phyloP scores from a whole-genome alignment of 2,888 invertebrate species.

The Euzophera pinguis region DNA sequence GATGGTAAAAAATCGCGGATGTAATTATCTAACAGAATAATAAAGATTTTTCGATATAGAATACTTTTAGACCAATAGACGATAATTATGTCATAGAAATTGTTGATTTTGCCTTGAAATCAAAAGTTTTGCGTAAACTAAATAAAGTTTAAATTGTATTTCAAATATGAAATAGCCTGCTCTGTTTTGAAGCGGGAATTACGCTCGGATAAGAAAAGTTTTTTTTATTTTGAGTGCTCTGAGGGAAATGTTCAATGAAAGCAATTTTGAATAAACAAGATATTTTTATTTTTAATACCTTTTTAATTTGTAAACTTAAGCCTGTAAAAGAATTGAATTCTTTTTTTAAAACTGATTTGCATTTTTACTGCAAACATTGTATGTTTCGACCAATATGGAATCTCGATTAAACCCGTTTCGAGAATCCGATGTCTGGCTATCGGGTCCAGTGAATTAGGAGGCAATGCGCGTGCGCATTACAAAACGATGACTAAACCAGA shows the following conservation, averaged over 20 bases:
- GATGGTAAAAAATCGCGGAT: slow-evolving; percentile 50
- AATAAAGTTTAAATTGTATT: too few species aligned
- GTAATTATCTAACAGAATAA: slow-evolving; percentile 47
- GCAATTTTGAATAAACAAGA: too few species aligned
- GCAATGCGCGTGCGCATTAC: slow-evolving; percentile 60
- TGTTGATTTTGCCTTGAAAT: too few species aligned
- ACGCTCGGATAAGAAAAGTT: too few species aligned
- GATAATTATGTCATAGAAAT: too few species aligned
- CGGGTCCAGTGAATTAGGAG: slow-evolving; percentile 51
- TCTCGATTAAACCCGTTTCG: slow-evolving; percentile 13
- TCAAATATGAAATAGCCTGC: too few species aligned
- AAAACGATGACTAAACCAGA: slow-evolving; percentile 65
- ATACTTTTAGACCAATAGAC: background rate
- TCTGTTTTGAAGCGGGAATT: too few species aligned
- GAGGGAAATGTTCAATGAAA: too few species aligned
- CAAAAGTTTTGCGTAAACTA: too few species aligned
- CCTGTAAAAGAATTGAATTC: background rate
- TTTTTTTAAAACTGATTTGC: slow-evolving; percentile 15
- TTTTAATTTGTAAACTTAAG: background rate
- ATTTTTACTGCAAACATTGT: slow-evolving; percentile 10
- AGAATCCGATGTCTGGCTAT: background rate
- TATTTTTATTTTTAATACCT: too few species aligned
- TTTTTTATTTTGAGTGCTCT: too few species aligned
- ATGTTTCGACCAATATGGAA: slow-evolving; percentile 11
- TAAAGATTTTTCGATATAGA: slow-evolving; percentile 27